phyloP scores from a whole-genome alignment of 2,797 vertebrate species.

The Echeneis naucrates region DNA sequence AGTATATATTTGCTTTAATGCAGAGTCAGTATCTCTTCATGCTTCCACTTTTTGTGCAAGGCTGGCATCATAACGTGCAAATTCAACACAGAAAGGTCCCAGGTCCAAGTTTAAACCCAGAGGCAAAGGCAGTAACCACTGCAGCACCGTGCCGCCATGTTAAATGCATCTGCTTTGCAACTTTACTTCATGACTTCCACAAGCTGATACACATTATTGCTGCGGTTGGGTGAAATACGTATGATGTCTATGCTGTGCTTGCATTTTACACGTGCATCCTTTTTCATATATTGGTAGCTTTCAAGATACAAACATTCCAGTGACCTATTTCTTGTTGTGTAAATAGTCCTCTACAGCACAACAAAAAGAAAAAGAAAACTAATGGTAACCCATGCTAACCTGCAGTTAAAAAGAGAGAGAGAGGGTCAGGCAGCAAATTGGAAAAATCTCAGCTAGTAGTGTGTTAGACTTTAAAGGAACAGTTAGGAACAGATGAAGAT shows the following conservation, averaged over 20 bases:
- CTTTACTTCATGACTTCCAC: too few species aligned
- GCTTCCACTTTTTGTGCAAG: background rate
- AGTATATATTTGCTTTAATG: background rate
- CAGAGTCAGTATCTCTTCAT: background rate
- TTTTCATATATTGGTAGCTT: background rate
- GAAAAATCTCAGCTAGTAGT: background rate
- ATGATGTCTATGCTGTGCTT: background rate
- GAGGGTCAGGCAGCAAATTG: too few species aligned
- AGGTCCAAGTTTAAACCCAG: too few species aligned
- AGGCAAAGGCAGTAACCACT: too few species aligned
- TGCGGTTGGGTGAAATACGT: background rate
- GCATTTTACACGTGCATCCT: background rate
- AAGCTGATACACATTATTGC: background rate
- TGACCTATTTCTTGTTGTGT: background rate
- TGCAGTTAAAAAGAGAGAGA: background rate
- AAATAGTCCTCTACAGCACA: background rate
- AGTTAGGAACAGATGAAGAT: too few species aligned
- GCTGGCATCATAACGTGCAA: background rate
- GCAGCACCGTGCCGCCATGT: too few species aligned
- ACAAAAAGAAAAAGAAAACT: background rate
- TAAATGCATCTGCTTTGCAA: too few species aligned
- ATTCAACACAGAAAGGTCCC: too few species aligned
- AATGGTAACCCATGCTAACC: background rate
- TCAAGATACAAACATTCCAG: background rate
- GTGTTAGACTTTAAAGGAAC: too few species aligned